Percentiles rank a stretch among this genome's conserved stretches.
phyloP scores from a whole-genome alignment of 2,888 invertebrate species.

The Odontomyia ornata region DNA sequence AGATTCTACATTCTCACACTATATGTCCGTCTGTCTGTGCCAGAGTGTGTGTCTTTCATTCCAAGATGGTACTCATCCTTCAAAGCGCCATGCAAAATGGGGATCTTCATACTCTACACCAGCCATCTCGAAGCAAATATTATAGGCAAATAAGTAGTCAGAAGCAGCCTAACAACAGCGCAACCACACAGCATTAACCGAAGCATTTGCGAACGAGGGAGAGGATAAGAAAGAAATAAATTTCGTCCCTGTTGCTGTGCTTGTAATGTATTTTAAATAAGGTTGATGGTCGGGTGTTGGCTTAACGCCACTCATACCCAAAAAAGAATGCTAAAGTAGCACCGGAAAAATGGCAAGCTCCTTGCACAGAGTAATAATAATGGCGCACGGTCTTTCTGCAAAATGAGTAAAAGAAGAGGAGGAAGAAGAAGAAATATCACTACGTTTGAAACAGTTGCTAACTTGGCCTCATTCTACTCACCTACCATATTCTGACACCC shows the following conservation, averaged over 20 bases:
- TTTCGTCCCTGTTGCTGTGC: slow-evolving; percentile 1
- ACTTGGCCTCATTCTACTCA: not conserved
- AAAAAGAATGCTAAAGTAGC: not conserved
- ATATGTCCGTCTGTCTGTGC: not conserved
- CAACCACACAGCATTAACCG: too few species aligned
- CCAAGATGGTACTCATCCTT: not conserved
- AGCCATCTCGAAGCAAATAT: too few species aligned
- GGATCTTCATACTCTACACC: not conserved
- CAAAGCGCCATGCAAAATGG: not conserved
- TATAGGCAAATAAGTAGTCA: too few species aligned
- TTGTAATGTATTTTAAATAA: not conserved
- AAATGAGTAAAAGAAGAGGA: not conserved
- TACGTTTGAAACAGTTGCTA: not conserved
- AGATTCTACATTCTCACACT: slow-evolving; percentile 5
- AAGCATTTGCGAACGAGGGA: too few species aligned
- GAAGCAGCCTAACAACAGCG: too few species aligned
- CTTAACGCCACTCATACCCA: slow-evolving; percentile 25
- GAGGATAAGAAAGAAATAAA: not conserved
- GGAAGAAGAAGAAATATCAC: slow-evolving; percentile 1
- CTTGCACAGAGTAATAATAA: slow-evolving; percentile 11
- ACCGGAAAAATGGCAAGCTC: not conserved
- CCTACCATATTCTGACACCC: too few species aligned
- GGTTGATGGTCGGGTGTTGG: not conserved
- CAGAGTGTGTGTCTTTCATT: too few species aligned
- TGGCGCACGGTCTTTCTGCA: not conserved